Conservation (phyloP, 2,797 vertebrate genomes). For the Vireo griseus region DNA sequence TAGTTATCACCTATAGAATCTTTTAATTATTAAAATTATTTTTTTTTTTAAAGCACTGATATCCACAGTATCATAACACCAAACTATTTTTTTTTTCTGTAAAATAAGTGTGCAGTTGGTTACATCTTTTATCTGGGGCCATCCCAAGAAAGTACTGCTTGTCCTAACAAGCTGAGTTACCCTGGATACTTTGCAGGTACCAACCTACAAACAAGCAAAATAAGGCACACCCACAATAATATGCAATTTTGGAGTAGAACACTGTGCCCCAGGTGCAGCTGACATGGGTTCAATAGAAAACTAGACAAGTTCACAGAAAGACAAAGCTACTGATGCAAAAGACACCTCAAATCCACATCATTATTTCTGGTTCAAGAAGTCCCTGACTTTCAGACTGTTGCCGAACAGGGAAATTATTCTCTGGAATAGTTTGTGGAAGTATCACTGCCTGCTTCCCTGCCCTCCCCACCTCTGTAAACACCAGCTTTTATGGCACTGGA, state of each 20-base stretch:
- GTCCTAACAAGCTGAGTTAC: neutral
- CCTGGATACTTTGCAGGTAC: neutral
- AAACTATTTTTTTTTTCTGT: fast-evolving
- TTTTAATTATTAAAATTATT: neutral
- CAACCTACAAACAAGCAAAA: neutral
- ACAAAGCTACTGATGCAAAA: neutral
- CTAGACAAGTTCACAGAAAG: neutral
- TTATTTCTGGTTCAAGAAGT: neutral
- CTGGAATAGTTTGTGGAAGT: neutral
- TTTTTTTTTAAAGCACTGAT: neutral
- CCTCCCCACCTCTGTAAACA: neutral
- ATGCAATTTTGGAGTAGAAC: neutral
- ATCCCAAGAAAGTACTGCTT: neutral
- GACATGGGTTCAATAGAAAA: neutral
- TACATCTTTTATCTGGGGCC: neutral
- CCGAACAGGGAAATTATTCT: neutral
- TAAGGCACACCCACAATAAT: neutral
- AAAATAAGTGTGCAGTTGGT: neutral
- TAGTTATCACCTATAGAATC: neutral
- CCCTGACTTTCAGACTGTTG: neutral
- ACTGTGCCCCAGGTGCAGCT: neutral
- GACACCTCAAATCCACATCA: neutral
- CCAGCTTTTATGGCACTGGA: neutral
- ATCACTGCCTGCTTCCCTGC: neutral
- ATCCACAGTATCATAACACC: neutral